Base-by-base conservation (phyloP, 2,888 invertebrate genomes). In the Xanthorhoe designata region DNA sequence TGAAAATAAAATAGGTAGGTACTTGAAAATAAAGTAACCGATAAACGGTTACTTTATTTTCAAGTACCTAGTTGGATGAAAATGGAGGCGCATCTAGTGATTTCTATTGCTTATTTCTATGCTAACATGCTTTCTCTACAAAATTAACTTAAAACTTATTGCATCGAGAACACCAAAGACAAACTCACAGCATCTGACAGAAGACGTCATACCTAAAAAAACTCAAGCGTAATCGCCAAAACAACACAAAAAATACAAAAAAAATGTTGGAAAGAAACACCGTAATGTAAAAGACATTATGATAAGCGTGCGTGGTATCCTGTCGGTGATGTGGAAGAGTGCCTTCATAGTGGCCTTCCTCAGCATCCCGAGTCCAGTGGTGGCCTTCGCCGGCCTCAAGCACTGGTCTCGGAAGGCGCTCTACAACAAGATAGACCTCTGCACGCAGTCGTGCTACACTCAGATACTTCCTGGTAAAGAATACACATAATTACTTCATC, bases 401-500 rank as follows among this genome's bases (percentile, higher is more conserved):
- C 81, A 82, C 78, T 92, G 92, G 92, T 88, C 91, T 1, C 77
- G 87, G 50, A 87, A 83, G 69, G 84, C 87, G 0, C 74, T 91
- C 1, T 89, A 89, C 75, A 79, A 87, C 60, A 89, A 87, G 71
- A 78, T 93, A 58, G 92, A 92, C 78, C 90, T 92, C 68, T 89
- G 87, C 80, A 92, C 90, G 1, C 90, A 93, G 68, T 72, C 88
- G 35, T 91, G 90, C 68, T 93, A 90, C 74, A 89, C 85, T 50
- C 85, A 88, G 73, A 91, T 93, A 13, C 55, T 74, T 45, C 74
- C 74, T 72, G 74, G 73, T 74, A 15, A n/a, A 18, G 6, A 47
- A n/a, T 47, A 9, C n/a, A n/a, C n/a, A n/a, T n/a, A n/a, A n/a
- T n/a, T n/a, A n/a, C n/a, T n/a, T n/a, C n/a, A n/a, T n/a, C n/a